These are phyloP conservation scores for Drosophila grimshawi DNA, from an alignment of 1,140 invertebrate species.

Conservation along the genomic window DNA sequence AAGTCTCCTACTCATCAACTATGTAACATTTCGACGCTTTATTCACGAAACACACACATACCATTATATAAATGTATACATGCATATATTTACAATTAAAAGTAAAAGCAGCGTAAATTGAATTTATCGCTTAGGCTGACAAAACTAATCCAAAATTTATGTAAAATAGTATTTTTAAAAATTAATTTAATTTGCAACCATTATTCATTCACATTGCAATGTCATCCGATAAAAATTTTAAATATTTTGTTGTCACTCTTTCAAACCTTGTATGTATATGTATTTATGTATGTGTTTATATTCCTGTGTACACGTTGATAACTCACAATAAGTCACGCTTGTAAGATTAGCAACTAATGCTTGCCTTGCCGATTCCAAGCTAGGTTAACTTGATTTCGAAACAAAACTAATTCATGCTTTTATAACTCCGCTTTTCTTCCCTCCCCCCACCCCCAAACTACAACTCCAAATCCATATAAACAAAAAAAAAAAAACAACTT, in stretches of 20 bases:
- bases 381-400: conserved; percentile 64
- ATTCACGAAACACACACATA: conserved; percentile 37
- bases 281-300: neutral
- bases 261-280: neutral
- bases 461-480: conserved; percentile 24
- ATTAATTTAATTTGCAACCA: too few species aligned
- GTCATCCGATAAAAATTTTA: too few species aligned
- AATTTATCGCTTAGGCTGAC: too few species aligned
- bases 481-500: conserved; percentile 20
- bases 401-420: conserved; percentile 82
- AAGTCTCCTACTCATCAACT: conserved; percentile 45
- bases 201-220: too few species aligned
- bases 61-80: neutral
- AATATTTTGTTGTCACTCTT: too few species aligned
- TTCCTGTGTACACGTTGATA: neutral
- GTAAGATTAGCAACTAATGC: conserved; percentile 32
- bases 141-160: too few species aligned
- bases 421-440: conserved; percentile 77
- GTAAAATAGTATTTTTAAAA: too few species aligned
- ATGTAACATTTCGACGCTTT: conserved; percentile 7
- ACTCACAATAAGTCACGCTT: conserved; percentile 1
- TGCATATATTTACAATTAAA: neutral
- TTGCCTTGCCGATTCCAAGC: conserved; percentile 32
- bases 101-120: neutral
- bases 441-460: conserved; percentile 7